A percentile compares a stretch with the other conserved stretches of the same genome.
phyloP scores from a whole-genome alignment of 2,888 invertebrate genomes.

The Mythimna vitellina region DNA sequence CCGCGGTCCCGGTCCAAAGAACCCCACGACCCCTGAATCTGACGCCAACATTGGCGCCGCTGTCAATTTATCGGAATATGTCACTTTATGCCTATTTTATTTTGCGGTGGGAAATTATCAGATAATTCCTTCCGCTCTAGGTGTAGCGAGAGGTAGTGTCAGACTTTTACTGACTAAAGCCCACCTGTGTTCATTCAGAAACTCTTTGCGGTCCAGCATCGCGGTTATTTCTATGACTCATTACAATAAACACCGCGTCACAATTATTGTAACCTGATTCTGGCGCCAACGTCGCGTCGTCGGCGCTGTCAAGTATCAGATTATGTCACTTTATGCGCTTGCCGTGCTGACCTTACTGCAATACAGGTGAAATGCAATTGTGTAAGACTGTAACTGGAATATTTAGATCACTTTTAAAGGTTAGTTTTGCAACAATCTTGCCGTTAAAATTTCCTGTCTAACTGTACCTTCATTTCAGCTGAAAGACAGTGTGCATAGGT shows the following conservation, averaged over 20 bases:
- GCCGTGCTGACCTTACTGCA: slow-evolving; percentile 17
- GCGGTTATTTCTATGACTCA: neutral
- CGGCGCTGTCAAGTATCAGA: slow-evolving; percentile 27
- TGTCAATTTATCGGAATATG: no score
- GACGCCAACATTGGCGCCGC: no score
- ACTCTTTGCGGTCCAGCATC: no score
- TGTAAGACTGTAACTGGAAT: neutral
- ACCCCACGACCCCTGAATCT: no score
- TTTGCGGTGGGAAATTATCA: no score
- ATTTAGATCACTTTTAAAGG: neutral
- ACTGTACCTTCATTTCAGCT: neutral
- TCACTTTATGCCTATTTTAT: no score
- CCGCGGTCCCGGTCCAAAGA: no score
- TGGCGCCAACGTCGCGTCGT: slow-evolving; percentile 36
- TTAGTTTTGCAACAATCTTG: neutral
- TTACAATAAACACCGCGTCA: neutral
- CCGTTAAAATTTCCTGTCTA: neutral
- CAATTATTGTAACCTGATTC: slow-evolving; percentile 13
- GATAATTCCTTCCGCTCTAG: no score
- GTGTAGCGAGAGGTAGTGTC: no score
- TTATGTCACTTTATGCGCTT: slow-evolving; percentile 38
- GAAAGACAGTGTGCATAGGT: neutral
- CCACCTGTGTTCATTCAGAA: no score
- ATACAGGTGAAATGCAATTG: slow-evolving; percentile 4
- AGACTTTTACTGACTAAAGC: no score